Evolutionary conservation across 2,113 vertebrate genomes (phyloP).

Genomic region (Plestiodon gilberti): DNA sequence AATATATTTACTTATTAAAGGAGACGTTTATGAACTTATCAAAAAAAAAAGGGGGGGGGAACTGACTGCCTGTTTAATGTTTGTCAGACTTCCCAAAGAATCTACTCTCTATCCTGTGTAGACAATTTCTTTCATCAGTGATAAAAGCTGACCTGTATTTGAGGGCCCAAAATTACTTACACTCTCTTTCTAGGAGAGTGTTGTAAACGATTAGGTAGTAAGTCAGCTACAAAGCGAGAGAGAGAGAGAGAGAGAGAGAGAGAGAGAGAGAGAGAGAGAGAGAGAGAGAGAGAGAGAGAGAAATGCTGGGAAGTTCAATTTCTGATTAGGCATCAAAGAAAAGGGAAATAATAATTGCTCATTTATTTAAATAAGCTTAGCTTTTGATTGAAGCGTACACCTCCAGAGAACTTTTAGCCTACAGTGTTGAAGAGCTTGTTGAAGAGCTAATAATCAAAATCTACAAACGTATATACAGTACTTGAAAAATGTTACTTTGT

Average conservation of each 20-base stretch:
- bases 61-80: slow-evolving; percentile 25
- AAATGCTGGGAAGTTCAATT: slow-evolving; percentile 13
- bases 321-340: slow-evolving; percentile 41
- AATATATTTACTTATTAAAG: slow-evolving; percentile 33
- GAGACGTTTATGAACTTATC: slow-evolving; percentile 31
- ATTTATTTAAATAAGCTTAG: slow-evolving; percentile 57
- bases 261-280: too few relatives aligned
- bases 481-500: slow-evolving; percentile 23
- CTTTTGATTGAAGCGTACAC: slow-evolving; percentile 49
- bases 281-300: neutral
- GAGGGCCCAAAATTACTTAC: slow-evolving; percentile 12
- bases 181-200: slow-evolving; percentile 8
- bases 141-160: slow-evolving; percentile 45
- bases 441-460: slow-evolving; percentile 51
- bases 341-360: slow-evolving; percentile 35
- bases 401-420: slow-evolving; percentile 51
- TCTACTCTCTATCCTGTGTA: slow-evolving; percentile 26
- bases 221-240: slow-evolving; percentile 28
- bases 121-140: slow-evolving; percentile 43
- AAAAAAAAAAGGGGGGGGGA: slow-evolving; percentile 31
- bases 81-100: neutral
- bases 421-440: slow-evolving; percentile 25
- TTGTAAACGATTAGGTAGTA: slow-evolving; percentile 32
- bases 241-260: too few relatives aligned
- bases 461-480: slow-evolving; percentile 29